These are phyloP conservation scores for Sebastes hopkinsi DNA, from an alignment of 2,797 vertebrate genomes.

Conservation along the genomic window DNA sequence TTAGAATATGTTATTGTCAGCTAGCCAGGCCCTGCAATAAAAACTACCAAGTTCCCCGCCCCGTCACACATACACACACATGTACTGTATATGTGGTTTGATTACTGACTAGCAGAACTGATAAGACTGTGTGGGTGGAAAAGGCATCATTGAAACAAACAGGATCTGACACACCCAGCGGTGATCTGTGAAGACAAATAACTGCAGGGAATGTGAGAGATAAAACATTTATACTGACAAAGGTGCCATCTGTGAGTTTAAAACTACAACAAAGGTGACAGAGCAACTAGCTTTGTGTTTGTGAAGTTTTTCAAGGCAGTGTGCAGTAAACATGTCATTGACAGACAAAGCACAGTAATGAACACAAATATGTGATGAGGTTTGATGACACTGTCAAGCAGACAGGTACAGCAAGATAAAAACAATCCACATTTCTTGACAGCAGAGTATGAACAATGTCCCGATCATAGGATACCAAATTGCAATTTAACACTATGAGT, in stretches of 20 bases:
- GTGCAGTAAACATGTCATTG: background rate
- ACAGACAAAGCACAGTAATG: background rate
- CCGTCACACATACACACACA: background rate
- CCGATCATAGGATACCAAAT: background rate
- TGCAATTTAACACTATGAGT: background rate
- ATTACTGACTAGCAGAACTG: constrained; percentile 25
- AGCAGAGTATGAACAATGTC: background rate
- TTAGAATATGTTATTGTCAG: constrained; percentile 63
- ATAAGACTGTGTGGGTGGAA: constrained; percentile 25
- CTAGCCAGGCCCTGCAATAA: constrained; percentile 24
- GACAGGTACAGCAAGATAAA: background rate
- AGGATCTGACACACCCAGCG: background rate
- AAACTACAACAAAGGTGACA: background rate
- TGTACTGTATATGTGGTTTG: constrained; percentile 15
- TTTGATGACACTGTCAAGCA: background rate
- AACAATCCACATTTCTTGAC: background rate
- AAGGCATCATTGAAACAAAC: constrained; percentile 3
- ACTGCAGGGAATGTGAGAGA: background rate
- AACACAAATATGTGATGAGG: background rate
- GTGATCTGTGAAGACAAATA: constrained; percentile 5
- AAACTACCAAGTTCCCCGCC: constrained; percentile 3
- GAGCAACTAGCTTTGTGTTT: no score
- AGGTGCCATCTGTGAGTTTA: background rate
- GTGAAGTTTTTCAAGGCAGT: background rate
- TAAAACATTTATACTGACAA: background rate